A percentile compares a stretch with the other conserved stretches of the same genome.
These are phyloP conservation scores for Galago senegalensis DNA, from an alignment of 2,797 vertebrate species.

Conservation along the genomic window DNA sequence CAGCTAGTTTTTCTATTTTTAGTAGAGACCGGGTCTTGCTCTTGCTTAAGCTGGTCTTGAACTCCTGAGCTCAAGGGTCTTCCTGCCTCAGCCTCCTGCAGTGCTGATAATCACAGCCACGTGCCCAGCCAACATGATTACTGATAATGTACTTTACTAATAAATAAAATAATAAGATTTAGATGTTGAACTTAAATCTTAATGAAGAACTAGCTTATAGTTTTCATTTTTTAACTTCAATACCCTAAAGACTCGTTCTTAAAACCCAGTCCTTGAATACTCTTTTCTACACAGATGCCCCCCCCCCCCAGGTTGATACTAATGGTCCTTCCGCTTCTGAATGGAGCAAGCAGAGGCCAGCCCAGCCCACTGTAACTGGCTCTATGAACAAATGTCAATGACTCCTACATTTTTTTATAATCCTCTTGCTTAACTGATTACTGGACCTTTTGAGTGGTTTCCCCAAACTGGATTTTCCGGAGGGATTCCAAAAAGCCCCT, in stretches of 20 bases:
- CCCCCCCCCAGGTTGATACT: not conserved
- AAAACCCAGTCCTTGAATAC: not conserved
- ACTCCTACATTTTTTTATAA: too few relatives aligned
- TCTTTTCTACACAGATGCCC: not conserved
- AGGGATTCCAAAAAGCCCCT: not conserved
- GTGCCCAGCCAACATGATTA: not conserved
- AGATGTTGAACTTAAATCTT: not conserved
- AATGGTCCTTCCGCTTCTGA: not conserved
- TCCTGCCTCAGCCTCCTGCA: too few relatives aligned
- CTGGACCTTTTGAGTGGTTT: too few relatives aligned
- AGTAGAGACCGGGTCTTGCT: too few relatives aligned
- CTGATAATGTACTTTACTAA: not conserved
- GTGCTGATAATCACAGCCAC: too few relatives aligned
- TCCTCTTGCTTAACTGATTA: too few relatives aligned
- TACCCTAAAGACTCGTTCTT: not conserved
- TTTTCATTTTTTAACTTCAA: not conserved
- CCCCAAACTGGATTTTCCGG: too few relatives aligned
- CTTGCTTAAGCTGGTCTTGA: too few relatives aligned
- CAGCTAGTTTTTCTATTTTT: too few relatives aligned
- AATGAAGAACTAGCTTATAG: not conserved
- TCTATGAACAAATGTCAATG: too few relatives aligned
- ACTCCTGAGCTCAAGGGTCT: too few relatives aligned
- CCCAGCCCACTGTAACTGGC: not conserved
- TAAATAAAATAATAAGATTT: not conserved
- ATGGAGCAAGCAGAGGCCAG: rapidly evolving